Evolutionary conservation across 2,797 vertebrate species (phyloP).

Genomic region (Gadopsis bispinosus): DNA sequence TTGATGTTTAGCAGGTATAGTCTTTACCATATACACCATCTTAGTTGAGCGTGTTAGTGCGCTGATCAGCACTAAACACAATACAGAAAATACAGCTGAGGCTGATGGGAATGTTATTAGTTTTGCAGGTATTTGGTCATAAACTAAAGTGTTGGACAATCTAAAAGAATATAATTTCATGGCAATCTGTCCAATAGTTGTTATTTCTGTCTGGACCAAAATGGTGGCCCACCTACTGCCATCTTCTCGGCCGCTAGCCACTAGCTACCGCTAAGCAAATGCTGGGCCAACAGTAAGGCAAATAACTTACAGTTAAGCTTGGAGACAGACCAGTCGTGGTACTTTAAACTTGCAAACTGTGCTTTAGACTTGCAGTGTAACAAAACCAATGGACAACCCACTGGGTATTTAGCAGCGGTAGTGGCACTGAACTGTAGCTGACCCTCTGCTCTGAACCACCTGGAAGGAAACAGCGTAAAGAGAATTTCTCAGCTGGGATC

Average conservation of each 20-base stretch:
- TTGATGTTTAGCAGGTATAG: background rate
- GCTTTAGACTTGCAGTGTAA: slow-evolving; percentile 22
- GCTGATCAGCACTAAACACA: background rate
- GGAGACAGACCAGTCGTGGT: background rate
- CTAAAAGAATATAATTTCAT: too few species aligned
- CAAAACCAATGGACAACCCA: slow-evolving; percentile 34
- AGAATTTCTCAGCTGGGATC: slow-evolving; percentile 60
- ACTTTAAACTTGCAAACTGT: slow-evolving; percentile 4
- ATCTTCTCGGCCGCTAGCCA: background rate
- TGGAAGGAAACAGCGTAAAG: slow-evolving; percentile 58
- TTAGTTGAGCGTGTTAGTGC: background rate
- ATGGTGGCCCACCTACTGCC: background rate
- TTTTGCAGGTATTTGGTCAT: background rate
- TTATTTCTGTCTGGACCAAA: background rate
- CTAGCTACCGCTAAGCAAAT: background rate
- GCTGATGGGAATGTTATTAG: background rate
- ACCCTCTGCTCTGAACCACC: slow-evolving; percentile 61
- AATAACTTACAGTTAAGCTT: background rate
- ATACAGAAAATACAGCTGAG: background rate
- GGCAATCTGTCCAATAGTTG: background rate
- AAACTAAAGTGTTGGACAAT: too few species aligned
- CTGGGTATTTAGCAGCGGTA: slow-evolving; percentile 45
- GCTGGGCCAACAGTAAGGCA: background rate
- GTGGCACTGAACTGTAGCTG: slow-evolving; percentile 63
- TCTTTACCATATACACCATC: background rate